Evolutionary conservation across 2,888 invertebrate species (phyloP), one percentile per base, ranked within the genome.

Genomic region (Tubulanus polymorphus): DNA sequence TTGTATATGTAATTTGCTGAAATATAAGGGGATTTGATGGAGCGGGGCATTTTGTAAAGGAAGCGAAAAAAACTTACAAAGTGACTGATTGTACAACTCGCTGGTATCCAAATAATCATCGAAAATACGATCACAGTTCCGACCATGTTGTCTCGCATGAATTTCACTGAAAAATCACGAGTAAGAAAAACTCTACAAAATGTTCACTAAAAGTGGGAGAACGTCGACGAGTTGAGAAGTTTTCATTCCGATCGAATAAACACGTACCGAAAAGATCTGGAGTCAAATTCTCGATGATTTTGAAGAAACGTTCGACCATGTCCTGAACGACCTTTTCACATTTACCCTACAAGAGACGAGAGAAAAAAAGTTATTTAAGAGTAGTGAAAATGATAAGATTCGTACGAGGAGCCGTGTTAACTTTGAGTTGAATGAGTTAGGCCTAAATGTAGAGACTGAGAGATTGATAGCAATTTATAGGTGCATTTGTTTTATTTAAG

Each of bases 291-390:
- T 95, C 94, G 60, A 96, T 94, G 51, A 96, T 93, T 76, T 93
- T 92, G 93, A 95, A 96, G 80, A 96, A 92, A 29, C 95, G 85
- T 79, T 94, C 93, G 10, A 95, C 93, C 26, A 95, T 91, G 75
- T 95, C 94, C 76, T 93, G 92, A 59, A 92, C 90, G 0, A 93
- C 92, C 80, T 93, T 93, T 78, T 93, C 91, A 74, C 95, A 96
- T 27, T 89, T 85, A 8, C 95, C 95, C 91, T 94, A 78, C 3
- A 79, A 75, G 55, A 57, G 59, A 51, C n/a, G n/a, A n/a, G n/a
- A n/a, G n/a, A n/a, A 32, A 32, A 32, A 32, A n/a, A 50, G 23
- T n/a, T 20, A 45, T 35, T 15, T 2, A 49, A 54, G 23, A 52
- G 45, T 23, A 28, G 25, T 48, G 8, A 50, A 30, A 53, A 41